Conservation (phyloP, 2,113 vertebrate genomes). For the Eonycteris spelaea region DNA sequence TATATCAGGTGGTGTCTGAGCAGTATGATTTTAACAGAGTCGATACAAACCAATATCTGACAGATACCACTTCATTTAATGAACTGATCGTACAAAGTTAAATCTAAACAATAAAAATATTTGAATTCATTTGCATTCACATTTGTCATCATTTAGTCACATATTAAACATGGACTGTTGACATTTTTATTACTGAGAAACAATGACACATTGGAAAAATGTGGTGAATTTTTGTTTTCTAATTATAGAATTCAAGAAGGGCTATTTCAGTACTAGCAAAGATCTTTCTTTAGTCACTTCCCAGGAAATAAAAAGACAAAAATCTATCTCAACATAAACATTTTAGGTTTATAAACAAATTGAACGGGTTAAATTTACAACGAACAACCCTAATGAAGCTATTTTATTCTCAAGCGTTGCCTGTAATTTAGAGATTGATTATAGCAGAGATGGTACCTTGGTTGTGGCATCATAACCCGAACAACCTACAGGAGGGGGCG, state of each 20-base stretch:
- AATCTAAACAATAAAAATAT: not conserved
- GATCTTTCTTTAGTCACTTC: not conserved
- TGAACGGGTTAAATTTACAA: not conserved
- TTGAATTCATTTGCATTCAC: not conserved
- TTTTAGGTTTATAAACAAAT: not conserved
- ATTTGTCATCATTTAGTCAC: not conserved
- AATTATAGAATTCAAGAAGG: not conserved
- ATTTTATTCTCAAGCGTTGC: not conserved
- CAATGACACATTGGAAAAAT: not conserved
- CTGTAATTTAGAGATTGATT: not conserved
- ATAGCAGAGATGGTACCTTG: not conserved
- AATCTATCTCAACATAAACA: not conserved
- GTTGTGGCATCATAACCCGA: not conserved
- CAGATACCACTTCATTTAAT: not conserved
- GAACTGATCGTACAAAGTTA: not conserved
- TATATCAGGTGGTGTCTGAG: not conserved
- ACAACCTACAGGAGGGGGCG: not conserved
- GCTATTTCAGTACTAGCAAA: not conserved
- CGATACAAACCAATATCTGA: not conserved
- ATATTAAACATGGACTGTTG: not conserved
- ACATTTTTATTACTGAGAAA: slow-evolving; percentile 6
- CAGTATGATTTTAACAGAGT: not conserved
- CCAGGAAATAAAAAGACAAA: not conserved
- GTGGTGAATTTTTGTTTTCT: not conserved
- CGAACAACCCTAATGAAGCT: not conserved